Conservation (phyloP, 2,113 vertebrate species). For the Gymnarchus niloticus region DNA sequence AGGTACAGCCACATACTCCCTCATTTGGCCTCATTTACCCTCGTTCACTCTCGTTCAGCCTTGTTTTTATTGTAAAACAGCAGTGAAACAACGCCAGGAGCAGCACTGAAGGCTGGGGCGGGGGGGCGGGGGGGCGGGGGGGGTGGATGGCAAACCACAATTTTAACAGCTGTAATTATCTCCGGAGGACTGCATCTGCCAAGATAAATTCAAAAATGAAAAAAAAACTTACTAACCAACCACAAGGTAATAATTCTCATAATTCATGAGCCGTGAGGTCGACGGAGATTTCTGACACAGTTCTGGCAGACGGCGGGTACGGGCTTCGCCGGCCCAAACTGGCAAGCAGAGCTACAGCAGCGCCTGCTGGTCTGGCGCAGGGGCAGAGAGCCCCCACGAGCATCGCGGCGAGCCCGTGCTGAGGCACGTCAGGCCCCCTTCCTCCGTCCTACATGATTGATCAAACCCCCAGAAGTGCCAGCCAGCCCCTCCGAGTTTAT, state of each 20-base stretch:
- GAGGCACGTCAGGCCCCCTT: constrained; percentile 29
- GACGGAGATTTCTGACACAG: background rate
- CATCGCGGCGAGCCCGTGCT: background rate
- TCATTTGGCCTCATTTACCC: background rate
- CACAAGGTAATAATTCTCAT: constrained; percentile 8
- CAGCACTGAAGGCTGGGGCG: background rate
- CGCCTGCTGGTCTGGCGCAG: background rate
- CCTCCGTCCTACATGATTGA: constrained; percentile 58
- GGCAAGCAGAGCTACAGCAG: background rate
- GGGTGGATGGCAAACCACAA: background rate
- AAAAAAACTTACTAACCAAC: background rate
- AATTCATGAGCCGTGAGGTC: constrained; percentile 8
- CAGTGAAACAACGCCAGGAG: background rate
- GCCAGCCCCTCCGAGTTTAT: constrained; percentile 64
- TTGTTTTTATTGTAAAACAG: background rate
- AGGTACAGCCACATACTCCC: no score
- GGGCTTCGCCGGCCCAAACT: background rate
- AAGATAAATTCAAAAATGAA: constrained; percentile 6
- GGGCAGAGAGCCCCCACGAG: no score
- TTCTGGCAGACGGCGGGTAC: background rate
- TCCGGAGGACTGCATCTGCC: constrained; percentile 3
- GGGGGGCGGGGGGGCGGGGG: background rate
- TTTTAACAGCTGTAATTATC: constrained; percentile 4
- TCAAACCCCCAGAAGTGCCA: constrained; percentile 62
- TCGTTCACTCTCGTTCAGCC: background rate